phyloP scores from a whole-genome alignment of 1,140 invertebrate species.

The Gryllus bimaculatus region DNA sequence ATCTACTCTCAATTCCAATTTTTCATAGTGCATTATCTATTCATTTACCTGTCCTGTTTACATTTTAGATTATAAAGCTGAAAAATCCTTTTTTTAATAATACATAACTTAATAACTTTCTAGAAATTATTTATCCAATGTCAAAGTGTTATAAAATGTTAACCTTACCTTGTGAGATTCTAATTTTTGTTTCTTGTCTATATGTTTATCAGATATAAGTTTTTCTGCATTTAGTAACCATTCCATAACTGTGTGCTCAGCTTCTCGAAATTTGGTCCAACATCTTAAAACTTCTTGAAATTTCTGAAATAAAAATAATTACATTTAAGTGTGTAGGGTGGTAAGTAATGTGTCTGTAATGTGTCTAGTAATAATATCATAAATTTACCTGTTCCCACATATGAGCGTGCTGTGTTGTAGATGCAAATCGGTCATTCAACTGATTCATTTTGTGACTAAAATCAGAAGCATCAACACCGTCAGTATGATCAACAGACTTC shows the following conservation, averaged over 20 bases:
- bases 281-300: constrained; percentile 67
- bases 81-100: no score
- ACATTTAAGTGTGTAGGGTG: background rate
- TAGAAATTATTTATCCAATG: no score
- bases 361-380: no score
- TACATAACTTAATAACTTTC: no score
- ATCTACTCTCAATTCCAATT: no score
- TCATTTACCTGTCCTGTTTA: no score
- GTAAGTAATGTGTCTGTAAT: no score
- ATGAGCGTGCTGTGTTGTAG: constrained; percentile 59
- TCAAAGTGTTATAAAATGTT: no score
- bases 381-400: constrained; percentile 56
- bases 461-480: constrained; percentile 60
- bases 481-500: constrained; percentile 60
- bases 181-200: constrained; percentile 69
- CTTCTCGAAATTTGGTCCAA: constrained; percentile 78
- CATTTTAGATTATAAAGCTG: no score
- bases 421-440: constrained; percentile 72
- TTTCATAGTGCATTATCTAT: no score
- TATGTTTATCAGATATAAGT: constrained; percentile 67
- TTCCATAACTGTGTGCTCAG: constrained; percentile 66
- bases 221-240: constrained; percentile 79
- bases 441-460: constrained; percentile 60
- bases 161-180: constrained; percentile 48
- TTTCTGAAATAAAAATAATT: constrained; percentile 30